Percentiles rank a stretch among this genome's conserved stretches.
Conservation (phyloP, 30 jellyfish, hydroid and myxozoan genomes). For the Hydractinia symbiolongicarpus region DNA sequence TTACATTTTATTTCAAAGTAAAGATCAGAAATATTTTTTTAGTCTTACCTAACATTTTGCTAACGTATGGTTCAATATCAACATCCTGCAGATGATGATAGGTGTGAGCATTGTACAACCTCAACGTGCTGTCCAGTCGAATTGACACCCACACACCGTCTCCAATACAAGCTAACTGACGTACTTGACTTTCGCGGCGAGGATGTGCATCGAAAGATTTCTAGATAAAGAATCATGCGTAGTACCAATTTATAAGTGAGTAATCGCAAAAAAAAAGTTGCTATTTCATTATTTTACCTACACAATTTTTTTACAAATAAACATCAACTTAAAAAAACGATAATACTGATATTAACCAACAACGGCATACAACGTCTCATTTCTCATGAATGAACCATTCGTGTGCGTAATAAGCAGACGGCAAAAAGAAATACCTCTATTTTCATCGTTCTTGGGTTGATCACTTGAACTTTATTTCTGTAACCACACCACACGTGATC, state of each 20-base stretch:
- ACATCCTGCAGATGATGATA: slow-evolving; percentile 97
- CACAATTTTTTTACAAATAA: no score
- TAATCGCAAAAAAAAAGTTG: slow-evolving; percentile 1
- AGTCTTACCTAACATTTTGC: slow-evolving; percentile 87
- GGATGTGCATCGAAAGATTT: slow-evolving; percentile 98
- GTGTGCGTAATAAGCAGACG: background rate
- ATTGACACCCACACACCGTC: slow-evolving; percentile 99
- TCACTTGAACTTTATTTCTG: slow-evolving; percentile 84
- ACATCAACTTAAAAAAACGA: no score
- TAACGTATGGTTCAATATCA: slow-evolving; percentile 96
- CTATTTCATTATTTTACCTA: background rate
- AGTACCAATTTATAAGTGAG: background rate
- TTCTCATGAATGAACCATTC: background rate
- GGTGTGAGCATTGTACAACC: slow-evolving; percentile 89
- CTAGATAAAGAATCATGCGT: slow-evolving; percentile 21
- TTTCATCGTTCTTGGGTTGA: slow-evolving; percentile 84
- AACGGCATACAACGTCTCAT: background rate
- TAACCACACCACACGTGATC: slow-evolving; percentile 97
- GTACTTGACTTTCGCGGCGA: slow-evolving; percentile 96
- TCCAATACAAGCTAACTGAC: slow-evolving; percentile 91
- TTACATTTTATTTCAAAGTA: background rate
- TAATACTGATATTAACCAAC: no score
- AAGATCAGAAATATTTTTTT: background rate
- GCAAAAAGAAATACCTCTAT: slow-evolving; percentile 54
- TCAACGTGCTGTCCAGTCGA: slow-evolving; percentile 87